These are phyloP conservation scores for Zaprionus africanus DNA, from an alignment of 1,140 invertebrate species.

Conservation along the genomic window DNA sequence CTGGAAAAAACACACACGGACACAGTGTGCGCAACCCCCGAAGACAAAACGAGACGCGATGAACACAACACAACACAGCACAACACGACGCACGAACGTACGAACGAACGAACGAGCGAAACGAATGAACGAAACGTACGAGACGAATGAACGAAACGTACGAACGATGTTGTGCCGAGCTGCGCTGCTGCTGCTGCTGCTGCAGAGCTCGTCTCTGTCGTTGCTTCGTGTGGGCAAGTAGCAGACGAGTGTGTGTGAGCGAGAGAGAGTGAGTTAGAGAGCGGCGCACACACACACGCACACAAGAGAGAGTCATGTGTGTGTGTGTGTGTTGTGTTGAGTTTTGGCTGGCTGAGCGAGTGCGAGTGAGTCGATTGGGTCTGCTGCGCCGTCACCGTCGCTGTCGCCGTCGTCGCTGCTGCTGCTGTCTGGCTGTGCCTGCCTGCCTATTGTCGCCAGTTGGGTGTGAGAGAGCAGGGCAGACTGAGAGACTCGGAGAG, in stretches of 20 bases:
- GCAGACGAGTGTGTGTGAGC: background rate
- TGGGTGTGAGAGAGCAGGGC: slow-evolving; percentile 60
- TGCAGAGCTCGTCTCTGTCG: background rate
- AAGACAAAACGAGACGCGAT: slow-evolving; percentile 40
- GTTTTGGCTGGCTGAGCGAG: slow-evolving; percentile 38
- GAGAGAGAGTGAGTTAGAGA: slow-evolving; percentile 9
- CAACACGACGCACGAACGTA: background rate
- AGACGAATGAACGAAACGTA: no score
- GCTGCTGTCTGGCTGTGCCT: slow-evolving; percentile 20
- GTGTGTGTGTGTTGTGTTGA: slow-evolving; percentile 29
- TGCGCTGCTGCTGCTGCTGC: background rate
- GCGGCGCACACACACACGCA: background rate
- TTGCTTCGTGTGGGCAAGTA: background rate
- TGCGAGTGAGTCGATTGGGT: slow-evolving; percentile 53
- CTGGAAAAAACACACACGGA: slow-evolving; percentile 76
- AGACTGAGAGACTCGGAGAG: slow-evolving; percentile 38
- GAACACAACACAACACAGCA: background rate
- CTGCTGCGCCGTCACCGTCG: slow-evolving; percentile 4
- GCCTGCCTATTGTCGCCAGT: slow-evolving; percentile 12
- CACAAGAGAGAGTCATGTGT: background rate
- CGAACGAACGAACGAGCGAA: background rate
- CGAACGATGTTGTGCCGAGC: slow-evolving; percentile 19
- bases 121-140: no score
- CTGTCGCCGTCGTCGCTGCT: background rate
- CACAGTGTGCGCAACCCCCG: slow-evolving; percentile 68